A percentile compares a stretch with the other conserved stretches of the same genome.
Conservation (phyloP, 1,140 invertebrate species). For the Orussus abietinus region DNA sequence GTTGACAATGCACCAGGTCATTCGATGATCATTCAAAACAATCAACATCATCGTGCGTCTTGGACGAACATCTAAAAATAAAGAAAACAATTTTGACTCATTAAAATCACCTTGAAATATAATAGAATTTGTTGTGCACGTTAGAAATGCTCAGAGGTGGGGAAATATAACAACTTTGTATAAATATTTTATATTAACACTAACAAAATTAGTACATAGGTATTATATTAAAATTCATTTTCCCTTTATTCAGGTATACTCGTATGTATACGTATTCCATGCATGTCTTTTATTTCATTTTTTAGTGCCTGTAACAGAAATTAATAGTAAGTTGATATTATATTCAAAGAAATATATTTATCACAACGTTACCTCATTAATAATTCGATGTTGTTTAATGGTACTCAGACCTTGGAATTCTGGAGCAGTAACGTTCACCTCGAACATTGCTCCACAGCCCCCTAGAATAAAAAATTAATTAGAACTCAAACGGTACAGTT, state of each 20-base stretch:
- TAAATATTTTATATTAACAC: not conserved
- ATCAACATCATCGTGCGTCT: too few species aligned
- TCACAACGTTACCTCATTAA: conserved; percentile 61
- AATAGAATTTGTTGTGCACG: too few species aligned
- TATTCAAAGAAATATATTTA: conserved; percentile 8
- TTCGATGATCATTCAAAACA: too few species aligned
- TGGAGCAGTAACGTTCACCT: conserved; percentile 69
- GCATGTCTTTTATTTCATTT: conserved; percentile 79
- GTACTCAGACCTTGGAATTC: conserved; percentile 74
- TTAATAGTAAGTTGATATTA: conserved; percentile 15
- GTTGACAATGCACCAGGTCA: too few species aligned
- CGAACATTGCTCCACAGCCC: conserved; percentile 87
- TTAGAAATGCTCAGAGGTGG: too few species aligned
- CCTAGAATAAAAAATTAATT: conserved; percentile 49
- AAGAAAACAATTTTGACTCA: too few species aligned
- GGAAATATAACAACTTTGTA: not conserved
- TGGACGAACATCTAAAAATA: too few species aligned
- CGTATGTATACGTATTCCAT: conserved; percentile 75
- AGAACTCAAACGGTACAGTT: conserved; percentile 6
- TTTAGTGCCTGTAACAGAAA: conserved; percentile 60
- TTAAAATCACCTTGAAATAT: too few species aligned
- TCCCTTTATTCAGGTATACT: conserved; percentile 37
- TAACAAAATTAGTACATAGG: not conserved
- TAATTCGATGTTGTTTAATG: conserved; percentile 77
- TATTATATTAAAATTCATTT: not conserved